Conservation (phyloP, 2,113 vertebrate species). For the Carassius gibelio region DNA sequence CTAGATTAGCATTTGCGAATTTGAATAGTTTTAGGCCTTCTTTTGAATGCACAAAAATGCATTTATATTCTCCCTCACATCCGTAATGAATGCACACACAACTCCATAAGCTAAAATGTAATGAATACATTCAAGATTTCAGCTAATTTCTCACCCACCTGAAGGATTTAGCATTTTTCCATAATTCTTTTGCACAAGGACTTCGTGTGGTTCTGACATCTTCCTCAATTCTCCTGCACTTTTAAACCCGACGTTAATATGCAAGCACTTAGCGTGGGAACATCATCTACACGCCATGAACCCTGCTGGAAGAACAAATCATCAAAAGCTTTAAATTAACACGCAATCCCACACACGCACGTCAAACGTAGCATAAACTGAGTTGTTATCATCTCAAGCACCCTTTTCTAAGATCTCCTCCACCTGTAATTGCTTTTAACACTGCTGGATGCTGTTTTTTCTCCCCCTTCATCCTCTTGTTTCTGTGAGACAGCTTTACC, state of each 20-base stretch:
- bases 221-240: neutral
- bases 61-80: neutral
- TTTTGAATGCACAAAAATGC: neutral
- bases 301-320: conserved; percentile 13
- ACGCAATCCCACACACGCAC: conserved; percentile 16
- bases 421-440: conserved; percentile 23
- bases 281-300: neutral
- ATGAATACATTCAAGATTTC: neutral
- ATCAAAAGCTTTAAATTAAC: conserved; percentile 12
- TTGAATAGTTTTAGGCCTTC: neutral
- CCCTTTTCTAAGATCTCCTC: conserved; percentile 1
- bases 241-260: conserved; percentile 14
- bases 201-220: neutral
- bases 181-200: neutral
- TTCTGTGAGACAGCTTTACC: conserved; percentile 45
- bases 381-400: neutral
- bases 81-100: neutral
- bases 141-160: conserved; percentile 15
- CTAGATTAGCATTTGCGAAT: neutral
- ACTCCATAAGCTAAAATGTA: neutral
- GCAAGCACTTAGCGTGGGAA: conserved; percentile 30
- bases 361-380: neutral
- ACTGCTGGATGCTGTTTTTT: neutral
- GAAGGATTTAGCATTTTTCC: conserved; percentile 5
- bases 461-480: neutral